Evolutionary conservation across 2,113 vertebrate species (phyloP).

Genomic region (mouse (Mus musculus)): DNA sequence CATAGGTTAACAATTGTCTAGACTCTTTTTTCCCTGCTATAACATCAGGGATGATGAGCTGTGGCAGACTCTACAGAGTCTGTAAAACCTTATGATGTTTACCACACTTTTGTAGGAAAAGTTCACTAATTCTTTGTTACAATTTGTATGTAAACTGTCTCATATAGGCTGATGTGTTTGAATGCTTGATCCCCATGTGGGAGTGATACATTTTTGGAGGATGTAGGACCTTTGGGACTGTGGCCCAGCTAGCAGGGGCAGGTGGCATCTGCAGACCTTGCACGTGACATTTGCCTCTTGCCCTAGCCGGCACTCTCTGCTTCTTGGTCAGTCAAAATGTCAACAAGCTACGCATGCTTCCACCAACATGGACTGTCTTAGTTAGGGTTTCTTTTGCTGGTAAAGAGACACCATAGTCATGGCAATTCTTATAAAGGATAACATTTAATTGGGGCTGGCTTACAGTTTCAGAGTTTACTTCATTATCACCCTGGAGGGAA

Average conservation of each 20-base stretch:
- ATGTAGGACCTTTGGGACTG: neutral
- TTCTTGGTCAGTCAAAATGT: neutral
- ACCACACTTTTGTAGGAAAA: neutral
- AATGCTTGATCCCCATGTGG: neutral
- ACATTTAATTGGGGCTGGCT: neutral
- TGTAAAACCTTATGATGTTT: neutral
- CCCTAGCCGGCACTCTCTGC: neutral
- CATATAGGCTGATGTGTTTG: neutral
- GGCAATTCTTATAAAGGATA: neutral
- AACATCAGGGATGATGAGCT: neutral
- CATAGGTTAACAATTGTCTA: neutral
- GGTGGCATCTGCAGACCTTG: neutral
- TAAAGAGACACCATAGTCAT: neutral
- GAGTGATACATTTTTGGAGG: neutral
- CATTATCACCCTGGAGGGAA: neutral
- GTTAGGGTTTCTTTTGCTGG: neutral
- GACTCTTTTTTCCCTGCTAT: slow-evolving; percentile 6
- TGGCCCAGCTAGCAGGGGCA: neutral
- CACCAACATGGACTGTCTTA: neutral
- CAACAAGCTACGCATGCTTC: neutral
- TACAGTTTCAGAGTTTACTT: neutral
- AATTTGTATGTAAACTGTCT: neutral
- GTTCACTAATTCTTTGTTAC: neutral
- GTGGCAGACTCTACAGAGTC: neutral
- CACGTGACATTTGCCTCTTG: neutral